Evolutionary conservation across 2,797 vertebrate species (phyloP).

Genomic region (Salmo trutta): DNA sequence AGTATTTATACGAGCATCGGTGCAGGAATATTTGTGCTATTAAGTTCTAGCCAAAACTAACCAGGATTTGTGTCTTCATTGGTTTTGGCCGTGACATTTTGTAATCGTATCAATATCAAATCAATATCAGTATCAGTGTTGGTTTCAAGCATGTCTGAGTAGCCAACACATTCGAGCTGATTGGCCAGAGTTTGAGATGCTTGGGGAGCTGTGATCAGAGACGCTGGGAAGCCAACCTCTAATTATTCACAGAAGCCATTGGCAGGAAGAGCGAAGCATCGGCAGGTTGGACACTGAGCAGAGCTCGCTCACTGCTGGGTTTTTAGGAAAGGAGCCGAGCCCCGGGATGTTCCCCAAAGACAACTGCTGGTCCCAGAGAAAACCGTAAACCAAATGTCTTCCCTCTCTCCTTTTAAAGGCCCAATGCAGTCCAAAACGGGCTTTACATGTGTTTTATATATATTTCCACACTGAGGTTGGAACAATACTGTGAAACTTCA

Average conservation of each 20-base stretch:
- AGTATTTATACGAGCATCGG: constrained; percentile 36
- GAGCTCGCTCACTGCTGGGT: constrained; percentile 46
- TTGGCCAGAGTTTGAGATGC: constrained; percentile 58
- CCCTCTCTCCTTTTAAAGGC: constrained; percentile 54
- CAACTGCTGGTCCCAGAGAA: constrained; percentile 52
- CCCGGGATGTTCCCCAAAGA: constrained; percentile 63
- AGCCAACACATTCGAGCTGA: constrained; percentile 42
- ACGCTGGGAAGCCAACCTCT: constrained; percentile 72
- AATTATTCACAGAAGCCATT: constrained; percentile 78
- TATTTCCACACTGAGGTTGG: too few relatives aligned
- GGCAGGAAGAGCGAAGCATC: constrained; percentile 65
- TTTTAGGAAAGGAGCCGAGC: constrained; percentile 57
- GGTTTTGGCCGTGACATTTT: background rate
- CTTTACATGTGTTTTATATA: too few relatives aligned
- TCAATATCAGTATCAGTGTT: constrained; percentile 33
- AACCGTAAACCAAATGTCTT: constrained; percentile 55
- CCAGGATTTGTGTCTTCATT: background rate
- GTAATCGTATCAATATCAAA: constrained; percentile 24
- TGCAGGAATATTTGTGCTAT: constrained; percentile 23
- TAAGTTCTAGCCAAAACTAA: constrained; percentile 34
- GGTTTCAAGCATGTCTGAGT: constrained; percentile 33
- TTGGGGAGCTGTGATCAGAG: constrained; percentile 61
- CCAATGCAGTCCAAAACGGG: too few relatives aligned
- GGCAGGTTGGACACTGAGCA: constrained; percentile 47
- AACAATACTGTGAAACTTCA: too few relatives aligned